Base-by-base conservation (phyloP, 2,113 vertebrate genomes). In the Isichthys henryi region DNA sequence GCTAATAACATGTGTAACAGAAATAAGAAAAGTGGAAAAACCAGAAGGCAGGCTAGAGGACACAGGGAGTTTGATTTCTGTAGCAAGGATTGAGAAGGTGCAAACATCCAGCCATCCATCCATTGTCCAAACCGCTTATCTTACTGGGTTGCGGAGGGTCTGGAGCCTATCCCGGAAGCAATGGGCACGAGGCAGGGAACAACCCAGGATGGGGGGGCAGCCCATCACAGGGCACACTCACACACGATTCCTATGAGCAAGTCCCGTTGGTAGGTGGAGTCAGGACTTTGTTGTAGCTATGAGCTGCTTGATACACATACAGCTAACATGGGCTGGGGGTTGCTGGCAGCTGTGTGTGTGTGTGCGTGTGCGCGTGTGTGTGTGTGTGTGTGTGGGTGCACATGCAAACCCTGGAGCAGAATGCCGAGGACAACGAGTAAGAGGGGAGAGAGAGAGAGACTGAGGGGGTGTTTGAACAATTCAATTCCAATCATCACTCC, bases 401-500 rank as follows among this genome's bases (percentile, higher is more conserved):
- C 5, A 53, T 15, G 56, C 62, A 85, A 66, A 77, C 49, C 84
- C 50, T 87, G 50, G 77, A 53, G 88, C 49, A 31, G 88, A 45
- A 88, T 50, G 62, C 77, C 39, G 50, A 87, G 31, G 74, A 49
- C 39, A 39, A 23, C 10, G 53, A 88, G 43, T 39, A 58, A 58
- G 17, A 50, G 39, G 53, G 35, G 11, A 1, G 88, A 89, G 90
- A 89, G 50, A 89, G 90, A 77, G 91, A 82, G 91, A 91, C 90
- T 66, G 87, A 88, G 91, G 90, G 91, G 83, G 89, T 93, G 91
- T 92, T 94, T 93, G 91, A 92, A 92, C 92, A 93, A 90, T 91
- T 92, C 86, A 86, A 90, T 91, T 89, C 88, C 91, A 94, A 93
- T 94, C 93, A 93, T 91, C 93, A 92, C 91, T 90, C 91, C 92